Evolutionary conservation across 2,888 invertebrate species (phyloP).

Genomic region (Hypsopygia costalis): DNA sequence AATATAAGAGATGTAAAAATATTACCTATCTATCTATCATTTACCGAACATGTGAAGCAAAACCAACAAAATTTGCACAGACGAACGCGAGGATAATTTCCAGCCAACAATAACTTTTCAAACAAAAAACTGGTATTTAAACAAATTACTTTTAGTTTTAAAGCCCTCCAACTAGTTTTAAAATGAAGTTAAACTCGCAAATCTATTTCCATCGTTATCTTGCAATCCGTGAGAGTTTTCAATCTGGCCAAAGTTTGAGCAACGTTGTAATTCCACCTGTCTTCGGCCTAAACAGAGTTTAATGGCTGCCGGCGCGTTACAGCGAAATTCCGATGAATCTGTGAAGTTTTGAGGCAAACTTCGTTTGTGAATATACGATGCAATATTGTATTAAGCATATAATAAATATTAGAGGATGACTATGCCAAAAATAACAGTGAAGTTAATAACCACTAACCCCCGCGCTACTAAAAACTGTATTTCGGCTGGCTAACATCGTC

Average conservation of each 20-base stretch:
- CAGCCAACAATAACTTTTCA: too few relatives aligned
- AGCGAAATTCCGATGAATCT: conserved; percentile 38
- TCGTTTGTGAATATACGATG: conserved; percentile 14
- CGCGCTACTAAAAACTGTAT: too few relatives aligned
- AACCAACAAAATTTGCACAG: too few relatives aligned
- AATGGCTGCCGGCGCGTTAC: conserved; percentile 36
- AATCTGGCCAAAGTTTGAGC: conserved; percentile 28
- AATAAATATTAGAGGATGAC: neutral
- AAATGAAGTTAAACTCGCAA: neutral
- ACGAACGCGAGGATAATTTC: too few relatives aligned
- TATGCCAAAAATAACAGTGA: too few relatives aligned
- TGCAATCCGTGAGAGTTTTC: conserved; percentile 32
- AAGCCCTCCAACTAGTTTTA: neutral
- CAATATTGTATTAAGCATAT: conserved; percentile 11
- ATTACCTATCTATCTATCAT: too few relatives aligned
- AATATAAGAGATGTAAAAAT: too few relatives aligned
- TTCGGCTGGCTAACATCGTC: too few relatives aligned
- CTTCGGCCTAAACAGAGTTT: conserved; percentile 51
- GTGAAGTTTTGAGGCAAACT: conserved; percentile 26
- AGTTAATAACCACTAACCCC: too few relatives aligned
- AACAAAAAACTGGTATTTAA: too few relatives aligned
- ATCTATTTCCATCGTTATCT: conserved; percentile 19
- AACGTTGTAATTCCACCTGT: conserved; percentile 48
- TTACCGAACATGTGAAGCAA: too few relatives aligned
- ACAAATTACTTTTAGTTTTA: too few relatives aligned